Percentiles rank a stretch among this genome's conserved stretches.
phyloP scores from a whole-genome alignment of 1,140 invertebrate species.

The Subanguina moxae region DNA sequence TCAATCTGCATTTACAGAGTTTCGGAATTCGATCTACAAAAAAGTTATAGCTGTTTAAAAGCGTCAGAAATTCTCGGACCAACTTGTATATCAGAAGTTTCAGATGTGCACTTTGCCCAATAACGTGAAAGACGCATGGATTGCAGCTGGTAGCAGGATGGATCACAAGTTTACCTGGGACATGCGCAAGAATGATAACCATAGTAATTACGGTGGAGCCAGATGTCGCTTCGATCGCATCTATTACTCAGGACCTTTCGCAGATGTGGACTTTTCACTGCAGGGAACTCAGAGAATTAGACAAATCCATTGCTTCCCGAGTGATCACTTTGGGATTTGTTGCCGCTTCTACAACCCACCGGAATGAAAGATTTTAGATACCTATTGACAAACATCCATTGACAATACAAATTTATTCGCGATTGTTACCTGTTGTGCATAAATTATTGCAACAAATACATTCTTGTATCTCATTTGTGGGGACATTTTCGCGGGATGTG shows the following conservation, averaged over 20 bases:
- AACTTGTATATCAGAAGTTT: constrained; percentile 25
- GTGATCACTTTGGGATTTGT: constrained; percentile 39
- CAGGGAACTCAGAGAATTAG: constrained; percentile 31
- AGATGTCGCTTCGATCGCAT: constrained; percentile 39
- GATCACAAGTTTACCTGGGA: constrained; percentile 34
- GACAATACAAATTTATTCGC: no score
- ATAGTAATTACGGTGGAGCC: constrained; percentile 1
- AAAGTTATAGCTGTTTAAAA: no score
- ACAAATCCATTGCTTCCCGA: constrained; percentile 28
- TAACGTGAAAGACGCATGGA: constrained; percentile 34
- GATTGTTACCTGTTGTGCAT: no score
- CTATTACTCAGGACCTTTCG: constrained; percentile 28
- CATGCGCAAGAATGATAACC: constrained; percentile 32
- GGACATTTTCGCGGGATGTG: no score
- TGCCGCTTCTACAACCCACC: constrained; percentile 30
- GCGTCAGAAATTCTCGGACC: no score
- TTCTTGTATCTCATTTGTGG: no score
- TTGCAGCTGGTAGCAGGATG: constrained; percentile 22
- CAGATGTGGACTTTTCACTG: constrained; percentile 34
- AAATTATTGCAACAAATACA: no score
- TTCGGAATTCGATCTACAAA: no score
- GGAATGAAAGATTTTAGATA: neutral
- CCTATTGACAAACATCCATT: no score
- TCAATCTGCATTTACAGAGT: no score
- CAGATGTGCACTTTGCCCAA: constrained; percentile 27